phyloP scores from a whole-genome alignment of 2,797 vertebrate species.

The Myioborus miniatus region DNA sequence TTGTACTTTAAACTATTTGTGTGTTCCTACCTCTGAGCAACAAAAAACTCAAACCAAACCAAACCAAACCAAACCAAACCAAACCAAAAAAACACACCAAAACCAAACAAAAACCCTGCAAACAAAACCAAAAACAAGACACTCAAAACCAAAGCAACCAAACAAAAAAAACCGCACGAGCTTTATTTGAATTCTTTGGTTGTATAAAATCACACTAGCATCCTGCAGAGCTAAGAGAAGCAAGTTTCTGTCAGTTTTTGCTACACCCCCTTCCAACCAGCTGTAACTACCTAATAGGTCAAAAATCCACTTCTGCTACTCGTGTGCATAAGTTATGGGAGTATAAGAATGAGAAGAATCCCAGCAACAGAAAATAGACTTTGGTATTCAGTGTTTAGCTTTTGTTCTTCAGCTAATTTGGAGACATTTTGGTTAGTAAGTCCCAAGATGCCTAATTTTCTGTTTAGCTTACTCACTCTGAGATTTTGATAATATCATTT shows the following conservation, averaged over 20 bases:
- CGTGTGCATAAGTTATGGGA: neutral
- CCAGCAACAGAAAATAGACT: neutral
- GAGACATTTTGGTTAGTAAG: neutral
- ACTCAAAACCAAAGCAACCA: neutral
- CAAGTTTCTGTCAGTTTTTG: slow-evolving; percentile 57
- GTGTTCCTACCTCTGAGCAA: slow-evolving; percentile 51
- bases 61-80: too few relatives aligned
- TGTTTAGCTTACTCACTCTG: neutral
- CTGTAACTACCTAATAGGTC: slow-evolving; percentile 10
- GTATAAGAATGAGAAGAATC: neutral
- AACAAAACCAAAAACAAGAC: neutral
- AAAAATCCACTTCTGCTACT: neutral
- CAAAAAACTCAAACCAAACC: neutral
- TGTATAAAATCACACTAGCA: neutral
- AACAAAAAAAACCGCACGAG: fast-evolving
- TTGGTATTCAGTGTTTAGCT: neutral
- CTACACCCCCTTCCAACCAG: neutral
- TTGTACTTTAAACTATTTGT: slow-evolving; percentile 60
- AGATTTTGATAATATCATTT: neutral
- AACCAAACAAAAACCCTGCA: neutral
- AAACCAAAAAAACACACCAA: neutral
- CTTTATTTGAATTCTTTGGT: neutral
- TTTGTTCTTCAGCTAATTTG: neutral
- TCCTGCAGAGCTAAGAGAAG: neutral
- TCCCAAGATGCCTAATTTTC: neutral